A percentile compares a stretch with the other conserved stretches of the same genome.
Evolutionary conservation across 2,888 invertebrate species (phyloP).

Genomic region (Drosophila neutralis): DNA sequence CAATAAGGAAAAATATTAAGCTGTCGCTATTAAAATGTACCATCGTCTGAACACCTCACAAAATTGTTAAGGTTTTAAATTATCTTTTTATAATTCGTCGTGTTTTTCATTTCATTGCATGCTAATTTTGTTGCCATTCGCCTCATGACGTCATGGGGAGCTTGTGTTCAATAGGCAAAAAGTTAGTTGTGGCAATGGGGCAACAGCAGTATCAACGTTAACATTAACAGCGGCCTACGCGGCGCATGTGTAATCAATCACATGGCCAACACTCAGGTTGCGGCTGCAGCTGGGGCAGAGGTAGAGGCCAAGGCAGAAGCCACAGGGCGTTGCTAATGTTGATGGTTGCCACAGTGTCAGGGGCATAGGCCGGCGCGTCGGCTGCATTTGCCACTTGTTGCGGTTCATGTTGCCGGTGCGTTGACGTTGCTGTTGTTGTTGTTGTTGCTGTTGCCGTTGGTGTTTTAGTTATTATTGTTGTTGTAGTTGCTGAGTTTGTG

Average conservation of each 20-base stretch:
- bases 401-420: slow-evolving; percentile 20
- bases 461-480: slow-evolving; percentile 4
- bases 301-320: slow-evolving; percentile 62
- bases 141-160: slow-evolving; percentile 14
- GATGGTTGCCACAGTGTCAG: slow-evolving; percentile 71
- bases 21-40: slow-evolving; percentile 19
- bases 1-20: background rate
- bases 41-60: slow-evolving; percentile 2
- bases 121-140: slow-evolving; percentile 15
- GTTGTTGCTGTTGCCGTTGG: slow-evolving; percentile 16
- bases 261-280: slow-evolving; percentile 50
- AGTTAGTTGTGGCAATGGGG: slow-evolving; percentile 38
- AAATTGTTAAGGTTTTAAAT: background rate
- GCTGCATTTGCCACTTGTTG: slow-evolving; percentile 52
- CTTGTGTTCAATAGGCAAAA: slow-evolving; percentile 16
- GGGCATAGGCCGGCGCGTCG: slow-evolving; percentile 59
- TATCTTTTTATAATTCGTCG: slow-evolving; percentile 1
- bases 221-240: slow-evolving; percentile 65
- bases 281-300: slow-evolving; percentile 19
- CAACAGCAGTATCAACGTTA: slow-evolving; percentile 50
- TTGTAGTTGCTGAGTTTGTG: slow-evolving; percentile 35
- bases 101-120: slow-evolving; percentile 3
- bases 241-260: slow-evolving; percentile 72
- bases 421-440: slow-evolving; percentile 4
- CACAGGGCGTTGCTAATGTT: slow-evolving; percentile 70